A percentile compares a stretch with the other conserved stretches of the same genome.
Conservation (phyloP, 2,113 vertebrate genomes). For the Corythornis cristatus region DNA sequence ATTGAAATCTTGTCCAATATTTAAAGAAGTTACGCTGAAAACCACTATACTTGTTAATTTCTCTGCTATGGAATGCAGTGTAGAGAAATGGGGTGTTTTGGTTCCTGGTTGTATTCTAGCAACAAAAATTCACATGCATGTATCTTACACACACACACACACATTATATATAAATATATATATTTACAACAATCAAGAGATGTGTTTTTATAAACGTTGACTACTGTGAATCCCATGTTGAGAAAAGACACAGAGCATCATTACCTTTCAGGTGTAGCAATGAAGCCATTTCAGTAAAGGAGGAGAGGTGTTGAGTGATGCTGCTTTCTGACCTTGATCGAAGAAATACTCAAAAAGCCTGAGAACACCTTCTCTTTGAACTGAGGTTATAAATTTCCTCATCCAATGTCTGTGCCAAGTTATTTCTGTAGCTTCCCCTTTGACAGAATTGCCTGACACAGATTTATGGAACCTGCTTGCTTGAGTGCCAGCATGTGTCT, state of each 20-base stretch:
- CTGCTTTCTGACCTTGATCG: background rate
- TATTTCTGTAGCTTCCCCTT: background rate
- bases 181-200: background rate
- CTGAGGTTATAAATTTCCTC: background rate
- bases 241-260: constrained; percentile 39
- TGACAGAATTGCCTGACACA: background rate
- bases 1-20: background rate
- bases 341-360: background rate
- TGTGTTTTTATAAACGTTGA: background rate
- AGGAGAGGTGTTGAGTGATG: background rate
- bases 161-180: background rate
- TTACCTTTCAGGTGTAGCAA: constrained; percentile 20
- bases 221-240: background rate
- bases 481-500: background rate
- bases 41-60: background rate
- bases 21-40: background rate
- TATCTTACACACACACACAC: background rate
- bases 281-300: background rate
- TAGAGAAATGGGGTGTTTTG: background rate
- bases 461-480: background rate
- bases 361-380: background rate
- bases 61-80: background rate
- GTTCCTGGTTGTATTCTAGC: background rate
- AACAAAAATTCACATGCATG: background rate
- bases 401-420: background rate